Evolutionary conservation across 2,888 invertebrate species (phyloP).

Genomic region (Papilio gigon): DNA sequence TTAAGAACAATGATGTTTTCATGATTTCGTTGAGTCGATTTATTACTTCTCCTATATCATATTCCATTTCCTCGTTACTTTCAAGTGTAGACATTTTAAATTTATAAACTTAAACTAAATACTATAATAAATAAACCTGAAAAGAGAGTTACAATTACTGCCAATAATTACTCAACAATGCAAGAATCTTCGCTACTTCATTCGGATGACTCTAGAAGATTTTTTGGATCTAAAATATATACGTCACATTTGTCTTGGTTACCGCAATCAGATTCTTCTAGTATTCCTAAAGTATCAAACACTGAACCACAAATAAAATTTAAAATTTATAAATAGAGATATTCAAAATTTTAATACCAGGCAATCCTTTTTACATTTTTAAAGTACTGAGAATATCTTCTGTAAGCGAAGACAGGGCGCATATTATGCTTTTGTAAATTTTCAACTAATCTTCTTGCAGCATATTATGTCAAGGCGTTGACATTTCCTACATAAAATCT

Average conservation of each 20-base stretch:
- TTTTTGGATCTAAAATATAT: background rate
- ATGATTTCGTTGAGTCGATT: conserved; percentile 63
- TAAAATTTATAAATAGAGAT: background rate
- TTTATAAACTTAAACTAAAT: conserved; percentile 54
- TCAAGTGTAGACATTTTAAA: conserved; percentile 58
- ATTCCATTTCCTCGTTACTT: conserved; percentile 54
- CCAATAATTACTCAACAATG: background rate
- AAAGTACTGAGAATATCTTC: conserved; percentile 72
- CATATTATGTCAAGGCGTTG: conserved; percentile 49
- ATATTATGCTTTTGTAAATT: conserved; percentile 64
- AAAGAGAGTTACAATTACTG: conserved; percentile 43
- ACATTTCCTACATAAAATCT: conserved; percentile 25
- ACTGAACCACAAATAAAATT: background rate
- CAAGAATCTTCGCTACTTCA: background rate
- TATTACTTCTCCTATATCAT: conserved; percentile 62
- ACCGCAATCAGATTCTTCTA: too few species aligned
- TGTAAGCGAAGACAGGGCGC: conserved; percentile 68
- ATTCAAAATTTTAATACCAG: conserved; percentile 54
- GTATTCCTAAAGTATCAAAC: too few species aligned
- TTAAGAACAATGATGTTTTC: conserved; percentile 57
- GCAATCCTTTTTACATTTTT: conserved; percentile 76
- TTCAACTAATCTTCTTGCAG: conserved; percentile 52
- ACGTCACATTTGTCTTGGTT: background rate
- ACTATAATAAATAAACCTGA: conserved; percentile 73
- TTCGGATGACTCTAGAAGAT: background rate